Evolutionary conservation across 2,888 invertebrate genomes (phyloP).

Genomic region (Pediacus dermestoides): DNA sequence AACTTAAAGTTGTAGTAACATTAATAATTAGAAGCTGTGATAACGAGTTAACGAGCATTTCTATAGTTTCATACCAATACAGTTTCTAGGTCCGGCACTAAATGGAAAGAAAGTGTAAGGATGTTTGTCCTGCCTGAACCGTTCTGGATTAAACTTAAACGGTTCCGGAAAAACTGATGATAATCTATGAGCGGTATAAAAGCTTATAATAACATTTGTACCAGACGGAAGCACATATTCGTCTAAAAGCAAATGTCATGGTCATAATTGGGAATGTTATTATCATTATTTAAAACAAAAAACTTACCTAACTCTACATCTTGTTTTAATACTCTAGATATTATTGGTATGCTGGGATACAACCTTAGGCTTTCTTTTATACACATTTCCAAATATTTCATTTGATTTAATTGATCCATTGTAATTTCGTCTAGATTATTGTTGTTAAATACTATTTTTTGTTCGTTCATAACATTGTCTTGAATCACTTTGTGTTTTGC

Average conservation of each 20-base stretch:
- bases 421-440: slow-evolving; percentile 45
- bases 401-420: slow-evolving; percentile 58
- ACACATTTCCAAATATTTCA: slow-evolving; percentile 67
- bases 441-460: slow-evolving; percentile 50
- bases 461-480: slow-evolving; percentile 51
- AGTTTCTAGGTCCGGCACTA: slow-evolving; percentile 59
- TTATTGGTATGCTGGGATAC: slow-evolving; percentile 65
- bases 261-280: not conserved
- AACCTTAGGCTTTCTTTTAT: slow-evolving; percentile 66
- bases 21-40: too few species aligned
- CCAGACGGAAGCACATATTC: slow-evolving; percentile 54
- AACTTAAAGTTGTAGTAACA: too few species aligned
- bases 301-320: slow-evolving; percentile 58
- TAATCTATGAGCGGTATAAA: slow-evolving; percentile 57
- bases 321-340: slow-evolving; percentile 58
- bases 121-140: slow-evolving; percentile 54
- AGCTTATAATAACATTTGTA: slow-evolving; percentile 54
- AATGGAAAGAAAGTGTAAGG: slow-evolving; percentile 59
- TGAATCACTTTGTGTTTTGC: slow-evolving; percentile 55
- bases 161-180: slow-evolving; percentile 56
- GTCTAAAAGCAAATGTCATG: slow-evolving; percentile 33
- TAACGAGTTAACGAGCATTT: too few species aligned
- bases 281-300: slow-evolving; percentile 2
- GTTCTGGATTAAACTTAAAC: slow-evolving; percentile 55
- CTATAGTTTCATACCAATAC: slow-evolving; percentile 47